Base-by-base conservation (phyloP, 2,888 invertebrate genomes). In the Hydriomena furcata region DNA sequence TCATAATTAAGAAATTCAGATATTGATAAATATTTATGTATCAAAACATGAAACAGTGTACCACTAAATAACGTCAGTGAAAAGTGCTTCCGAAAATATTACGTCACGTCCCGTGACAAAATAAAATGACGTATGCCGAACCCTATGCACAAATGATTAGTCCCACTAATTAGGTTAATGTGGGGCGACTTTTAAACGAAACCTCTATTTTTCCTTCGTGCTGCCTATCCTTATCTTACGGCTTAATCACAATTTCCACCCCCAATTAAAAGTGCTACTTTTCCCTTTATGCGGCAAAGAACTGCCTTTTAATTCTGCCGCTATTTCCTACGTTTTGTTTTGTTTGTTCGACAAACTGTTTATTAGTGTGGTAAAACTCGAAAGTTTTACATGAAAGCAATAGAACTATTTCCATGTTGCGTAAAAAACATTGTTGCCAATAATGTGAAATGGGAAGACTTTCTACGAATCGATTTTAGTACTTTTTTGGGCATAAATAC, bases 181-280 rank as follows among this genome's bases (percentile, higher is more conserved):
- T 87, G 80, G n/a, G 83, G 80, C 81, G 82, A 76, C 77, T 82
- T 84, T 79, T 74, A 68, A 76, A 75, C 75, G 64, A 76, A 71
- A 79, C 76, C 76, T 71, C 71, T 65, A 75, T 76, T 78, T 79
- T 76, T 64, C 66, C 60, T 81, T 72, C 84, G 82, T 84, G 86
- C 76, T 66, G 62, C 63, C 67, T 72, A 63, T 64, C 68, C 76
- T 84, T 88, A 90, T 89, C 90, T 76, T 84, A 82, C 82, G 77
- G 75, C 82, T 89, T 89, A 86, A 89, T 90, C 88, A 89, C 87
- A 84, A 86, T 84, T 84, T 80, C 82, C 82, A 85, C 84, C 89
- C 87, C 82, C 87, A 88, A 88, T 89, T 87, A 89, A 87, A 85
- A 82, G 73, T 68, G 72, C 73, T 76, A 73, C 76, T 74, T 66